Evolutionary conservation across 2,113 vertebrate genomes (phyloP), one percentile per base, ranked within the genome.

Genomic region (Mirza zaza): DNA sequence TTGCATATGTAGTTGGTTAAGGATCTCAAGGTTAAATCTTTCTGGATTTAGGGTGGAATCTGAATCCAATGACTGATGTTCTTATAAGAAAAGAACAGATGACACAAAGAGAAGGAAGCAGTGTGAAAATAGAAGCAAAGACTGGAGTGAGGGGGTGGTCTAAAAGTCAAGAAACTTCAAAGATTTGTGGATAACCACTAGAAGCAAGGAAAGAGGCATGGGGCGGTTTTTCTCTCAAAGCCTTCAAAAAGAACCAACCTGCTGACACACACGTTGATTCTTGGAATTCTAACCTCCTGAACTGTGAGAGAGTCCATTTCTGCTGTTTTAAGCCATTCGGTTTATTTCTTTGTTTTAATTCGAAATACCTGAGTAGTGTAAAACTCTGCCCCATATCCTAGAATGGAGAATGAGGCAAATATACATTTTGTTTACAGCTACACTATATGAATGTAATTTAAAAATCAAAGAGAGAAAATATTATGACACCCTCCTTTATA

Each of bases 171-270:
- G 21, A 15, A 52, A 9, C 0, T 10, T 76, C 42, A 76, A 42
- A 21, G 3, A 34, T 3, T 17, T 17, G 6, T 17, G 12, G 6
- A 5, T 18, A n/a, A 25, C 1, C 1, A 12, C 8, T 3, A 88
- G 15, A 50, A 67, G 0, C 6, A 29, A 39, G 5, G 6, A 76
- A 48, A 34, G 20, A 27, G 7, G 1, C 5, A 9, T 17, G 8
- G 5, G 2, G 3, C 6, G 8, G 3, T 15, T 52, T 34, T 13
- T 67, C 63, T 67, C 63, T 67, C 63, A 67, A 32, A 67, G 63
- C 5, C 32, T 34, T 34, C 32, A 67, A 13, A 34, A 67, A 32
- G 63, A 34, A 34, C 32, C 32, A 34, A 67, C 63, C 63, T 34
- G 32, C 63, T 67, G 63, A 67, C 63, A 34, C 32, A 67, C 63